Evolutionary conservation across 2,888 invertebrate genomes (phyloP), one percentile per base, ranked within the genome.

Genomic region (Drosophila kanekoi): DNA sequence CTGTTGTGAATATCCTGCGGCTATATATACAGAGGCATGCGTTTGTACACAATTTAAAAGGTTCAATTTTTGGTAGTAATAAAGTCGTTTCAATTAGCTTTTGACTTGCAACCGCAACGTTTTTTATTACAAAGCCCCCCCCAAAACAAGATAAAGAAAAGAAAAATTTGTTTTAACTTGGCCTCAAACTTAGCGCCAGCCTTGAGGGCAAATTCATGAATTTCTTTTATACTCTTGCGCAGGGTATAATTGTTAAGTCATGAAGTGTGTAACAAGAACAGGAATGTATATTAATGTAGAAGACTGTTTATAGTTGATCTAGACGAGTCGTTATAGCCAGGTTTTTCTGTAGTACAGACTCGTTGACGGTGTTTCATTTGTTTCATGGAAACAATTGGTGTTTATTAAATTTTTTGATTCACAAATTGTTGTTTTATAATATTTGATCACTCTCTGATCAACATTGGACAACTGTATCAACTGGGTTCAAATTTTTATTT

Each of bases 41-140:
- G 14, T 16, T 1, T 18, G 35, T 48, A 16, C 40, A 40, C 10
- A 43, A 35, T 40, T 37, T 52, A 40, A 63, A 60, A 32, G 44
- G 76, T 61, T 61, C 57, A 51, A 43, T 72, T 75, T 87, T 75
- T 72, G 72, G 71, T 69, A 64, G 81, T 86, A 85, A 85, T 88
- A 88, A 85, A 85, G 85, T 78, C 68, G 84, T 85, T 88, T 83
- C 77, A 84, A 86, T 86, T 83, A 83, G 81, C 57, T 65, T 72
- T 66, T 62, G 78, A 77, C 65, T 71, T 52, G 57, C 49, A 68
- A 62, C 66, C 74, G 58, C 58, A 41, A 10, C 37, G 37, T 16
- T 59, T 56, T 68, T 65, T 62, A 68, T 71, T 47, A 57, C 71
- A 40, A 16, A 33, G 23, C 32, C 48, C 52, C 11, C 41, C 59